Evolutionary conservation across 2,113 vertebrate species (phyloP).

Genomic region (Anolis carolinensis): DNA sequence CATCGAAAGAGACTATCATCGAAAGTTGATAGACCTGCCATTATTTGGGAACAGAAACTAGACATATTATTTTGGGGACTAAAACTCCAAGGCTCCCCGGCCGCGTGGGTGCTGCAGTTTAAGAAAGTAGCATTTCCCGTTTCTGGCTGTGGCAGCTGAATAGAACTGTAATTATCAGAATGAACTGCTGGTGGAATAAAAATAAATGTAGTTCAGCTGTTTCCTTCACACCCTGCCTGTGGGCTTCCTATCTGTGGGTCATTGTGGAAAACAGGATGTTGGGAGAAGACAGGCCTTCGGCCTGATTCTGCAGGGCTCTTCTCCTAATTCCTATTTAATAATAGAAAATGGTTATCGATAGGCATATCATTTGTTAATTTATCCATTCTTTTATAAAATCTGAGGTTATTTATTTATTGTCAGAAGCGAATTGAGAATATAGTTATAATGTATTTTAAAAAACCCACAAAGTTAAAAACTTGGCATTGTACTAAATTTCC

Average conservation of each 20-base stretch:
- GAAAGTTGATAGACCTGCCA: too few relatives aligned
- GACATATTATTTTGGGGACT: too few relatives aligned
- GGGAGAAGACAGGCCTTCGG: background rate
- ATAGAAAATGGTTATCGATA: background rate
- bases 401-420: too few relatives aligned
- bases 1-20: too few relatives aligned
- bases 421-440: too few relatives aligned
- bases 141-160: background rate
- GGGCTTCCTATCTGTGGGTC: background rate
- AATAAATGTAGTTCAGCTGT: background rate
- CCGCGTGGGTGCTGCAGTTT: too few relatives aligned
- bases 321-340: background rate
- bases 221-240: background rate
- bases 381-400: background rate
- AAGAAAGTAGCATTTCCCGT: too few relatives aligned
- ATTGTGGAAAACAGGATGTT: background rate
- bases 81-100: too few relatives aligned
- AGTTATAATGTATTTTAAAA: too few relatives aligned
- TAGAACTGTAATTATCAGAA: background rate
- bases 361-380: background rate
- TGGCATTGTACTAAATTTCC: too few relatives aligned
- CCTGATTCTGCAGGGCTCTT: background rate
- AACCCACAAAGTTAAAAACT: too few relatives aligned
- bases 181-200: background rate
- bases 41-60: background rate